phyloP scores from a whole-genome alignment of 2,888 invertebrate species.

The Camponotus fellah region DNA sequence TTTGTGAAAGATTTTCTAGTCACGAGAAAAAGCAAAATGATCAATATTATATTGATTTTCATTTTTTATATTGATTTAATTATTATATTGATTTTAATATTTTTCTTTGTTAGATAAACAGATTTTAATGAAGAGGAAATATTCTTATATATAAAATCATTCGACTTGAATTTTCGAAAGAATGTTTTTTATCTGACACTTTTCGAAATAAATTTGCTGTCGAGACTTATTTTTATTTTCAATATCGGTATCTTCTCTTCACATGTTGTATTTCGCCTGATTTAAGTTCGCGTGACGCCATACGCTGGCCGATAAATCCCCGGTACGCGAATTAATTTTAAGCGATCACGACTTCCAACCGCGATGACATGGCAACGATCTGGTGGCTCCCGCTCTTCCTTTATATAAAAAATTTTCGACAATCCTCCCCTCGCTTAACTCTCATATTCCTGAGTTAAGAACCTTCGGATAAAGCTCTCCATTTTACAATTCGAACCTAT shows the following conservation, averaged over 20 bases:
- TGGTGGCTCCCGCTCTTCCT: not conserved
- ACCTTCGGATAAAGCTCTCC: slow-evolving; percentile 69
- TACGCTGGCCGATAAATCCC: slow-evolving; percentile 68
- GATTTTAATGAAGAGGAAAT: not conserved
- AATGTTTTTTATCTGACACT: not conserved
- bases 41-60: not conserved
- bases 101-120: not conserved
- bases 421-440: slow-evolving; percentile 20
- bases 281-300: slow-evolving; percentile 67
- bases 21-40: not conserved
- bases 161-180: not conserved
- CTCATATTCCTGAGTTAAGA: slow-evolving; percentile 43
- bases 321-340: slow-evolving; percentile 73
- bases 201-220: not conserved
- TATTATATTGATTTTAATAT: not conserved
- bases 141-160: not conserved
- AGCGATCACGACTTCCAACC: slow-evolving; percentile 70
- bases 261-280: slow-evolving; percentile 55
- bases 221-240: not conserved
- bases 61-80: not conserved
- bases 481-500: slow-evolving; percentile 71
- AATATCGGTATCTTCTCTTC: not conserved
- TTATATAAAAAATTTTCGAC: not conserved
- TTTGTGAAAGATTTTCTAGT: not conserved
- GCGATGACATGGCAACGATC: slow-evolving; percentile 67